Evolutionary conservation across 2,888 invertebrate genomes (phyloP).

Genomic region (Ceraclea dissimilis): DNA sequence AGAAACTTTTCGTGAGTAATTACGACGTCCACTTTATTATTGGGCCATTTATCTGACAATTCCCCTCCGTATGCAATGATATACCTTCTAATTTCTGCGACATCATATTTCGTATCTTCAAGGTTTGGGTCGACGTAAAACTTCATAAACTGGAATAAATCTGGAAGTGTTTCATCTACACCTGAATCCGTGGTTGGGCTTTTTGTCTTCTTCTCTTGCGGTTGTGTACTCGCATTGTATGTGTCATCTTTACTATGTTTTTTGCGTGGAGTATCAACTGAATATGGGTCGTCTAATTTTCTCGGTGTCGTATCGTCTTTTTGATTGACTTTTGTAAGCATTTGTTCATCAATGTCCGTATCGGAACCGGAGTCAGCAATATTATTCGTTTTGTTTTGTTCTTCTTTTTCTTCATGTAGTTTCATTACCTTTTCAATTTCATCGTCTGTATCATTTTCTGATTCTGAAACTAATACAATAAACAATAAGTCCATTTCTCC

Average conservation of each 20-base stretch:
- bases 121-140: slow-evolving; percentile 38
- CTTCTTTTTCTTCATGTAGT: slow-evolving; percentile 27
- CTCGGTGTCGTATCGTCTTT: not conserved
- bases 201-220: not conserved
- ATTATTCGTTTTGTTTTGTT: slow-evolving; percentile 6
- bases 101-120: slow-evolving; percentile 33
- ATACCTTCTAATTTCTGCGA: slow-evolving; percentile 39
- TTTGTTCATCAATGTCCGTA: slow-evolving; percentile 19
- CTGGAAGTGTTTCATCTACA: slow-evolving; percentile 32
- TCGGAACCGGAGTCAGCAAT: slow-evolving; percentile 10
- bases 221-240: no score
- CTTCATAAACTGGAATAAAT: slow-evolving; percentile 41
- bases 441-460: slow-evolving; percentile 55
- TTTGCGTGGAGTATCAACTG: not conserved
- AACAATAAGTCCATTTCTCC: no score
- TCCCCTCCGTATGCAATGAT: slow-evolving; percentile 58
- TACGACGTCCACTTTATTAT: slow-evolving; percentile 29
- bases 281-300: not conserved
- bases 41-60: slow-evolving; percentile 31
- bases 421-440: slow-evolving; percentile 47
- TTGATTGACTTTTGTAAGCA: not conserved
- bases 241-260: not conserved
- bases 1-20: slow-evolving; percentile 30
- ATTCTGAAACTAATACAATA: slow-evolving; percentile 22
- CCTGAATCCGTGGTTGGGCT: not conserved